Base-by-base conservation (phyloP, 2,113 vertebrate genomes). In the Limanda limanda region DNA sequence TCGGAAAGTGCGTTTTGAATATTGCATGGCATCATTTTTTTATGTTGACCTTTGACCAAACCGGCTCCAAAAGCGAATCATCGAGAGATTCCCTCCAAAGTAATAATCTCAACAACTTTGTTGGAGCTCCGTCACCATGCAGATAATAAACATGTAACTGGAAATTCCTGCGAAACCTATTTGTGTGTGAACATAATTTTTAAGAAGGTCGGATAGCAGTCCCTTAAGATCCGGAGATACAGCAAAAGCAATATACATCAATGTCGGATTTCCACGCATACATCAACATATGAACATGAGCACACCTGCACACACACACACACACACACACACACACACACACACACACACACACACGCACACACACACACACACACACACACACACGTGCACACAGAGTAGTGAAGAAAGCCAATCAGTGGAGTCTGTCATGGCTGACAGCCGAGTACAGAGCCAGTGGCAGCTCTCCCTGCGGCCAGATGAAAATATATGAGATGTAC, bases 401-500 rank as follows among this genome's bases (percentile, higher is more conserved):
- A 14, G 42, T 64, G 82, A 78, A 79, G 60, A 78, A 79, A 88
- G 66, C 66, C 77, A 86, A 87, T 89, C 80, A 83, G 66, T 21
- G 52, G 31, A 78, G 82, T 71, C 68, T 81, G 76, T 88, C 83
- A 75, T 63, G 57, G 82, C 78, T 79, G 84, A 81, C 87, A 76
- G 86, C 79, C 67, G 83, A 74, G 74, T 56, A 74, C 68, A 69
- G 67, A 79, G 65, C 54, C 66, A 48, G 72, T 72, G 74, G 67
- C 14, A 0, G 79, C 66, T 71, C 66, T 84, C 89, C 89, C 89
- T 77, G 40, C 82, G 87, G 91, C 82, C 78, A 73, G 67, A 84
- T 78, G 81, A 86, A 84, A 91, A 92, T 86, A 88, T 89, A 90
- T 84, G 85, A 91, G 83, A 85, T 86, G 79, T 83, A 71, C 73